Conservation (phyloP, 2,888 invertebrate species). For the Pandemis corylana region DNA sequence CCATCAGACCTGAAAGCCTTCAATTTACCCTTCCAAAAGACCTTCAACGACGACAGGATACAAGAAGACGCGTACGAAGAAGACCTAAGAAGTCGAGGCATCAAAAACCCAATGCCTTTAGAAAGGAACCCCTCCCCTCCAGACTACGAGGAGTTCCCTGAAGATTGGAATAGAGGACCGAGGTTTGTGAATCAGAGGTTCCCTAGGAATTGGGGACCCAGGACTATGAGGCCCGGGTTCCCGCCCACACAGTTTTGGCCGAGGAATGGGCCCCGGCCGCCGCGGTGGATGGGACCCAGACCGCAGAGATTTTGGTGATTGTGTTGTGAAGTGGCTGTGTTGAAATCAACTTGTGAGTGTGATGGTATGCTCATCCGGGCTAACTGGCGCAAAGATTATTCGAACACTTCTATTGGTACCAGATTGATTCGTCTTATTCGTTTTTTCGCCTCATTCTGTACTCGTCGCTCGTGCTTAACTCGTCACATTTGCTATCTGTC, state of each 20-base stretch:
- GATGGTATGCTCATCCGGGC: constrained; percentile 9
- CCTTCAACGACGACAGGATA: constrained; percentile 48
- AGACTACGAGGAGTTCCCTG: constrained; percentile 55
- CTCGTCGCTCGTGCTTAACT: no score
- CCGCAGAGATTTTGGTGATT: constrained; percentile 79
- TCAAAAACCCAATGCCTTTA: constrained; percentile 49
- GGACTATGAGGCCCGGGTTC: constrained; percentile 64
- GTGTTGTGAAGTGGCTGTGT: constrained; percentile 18
- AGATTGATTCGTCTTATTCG: no score
- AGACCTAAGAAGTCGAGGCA: constrained; percentile 57
- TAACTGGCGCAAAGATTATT: background rate
- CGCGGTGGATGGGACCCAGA: constrained; percentile 73
- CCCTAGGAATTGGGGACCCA: constrained; percentile 74
- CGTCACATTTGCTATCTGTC: no score
- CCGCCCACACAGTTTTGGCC: constrained; percentile 64
- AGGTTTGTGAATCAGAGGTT: constrained; percentile 65
- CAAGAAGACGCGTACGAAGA: constrained; percentile 60
- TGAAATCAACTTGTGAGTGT: background rate
- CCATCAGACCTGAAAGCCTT: constrained; percentile 61
- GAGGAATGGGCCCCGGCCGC: constrained; percentile 68
- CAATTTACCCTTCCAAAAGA: constrained; percentile 45
- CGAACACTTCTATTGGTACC: background rate
- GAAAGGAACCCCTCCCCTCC: constrained; percentile 52
- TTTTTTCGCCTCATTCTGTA: no score
- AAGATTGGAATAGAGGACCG: constrained; percentile 57